phyloP scores from a whole-genome alignment of 2,888 invertebrate genomes.

The Ennomos quercinarius region DNA sequence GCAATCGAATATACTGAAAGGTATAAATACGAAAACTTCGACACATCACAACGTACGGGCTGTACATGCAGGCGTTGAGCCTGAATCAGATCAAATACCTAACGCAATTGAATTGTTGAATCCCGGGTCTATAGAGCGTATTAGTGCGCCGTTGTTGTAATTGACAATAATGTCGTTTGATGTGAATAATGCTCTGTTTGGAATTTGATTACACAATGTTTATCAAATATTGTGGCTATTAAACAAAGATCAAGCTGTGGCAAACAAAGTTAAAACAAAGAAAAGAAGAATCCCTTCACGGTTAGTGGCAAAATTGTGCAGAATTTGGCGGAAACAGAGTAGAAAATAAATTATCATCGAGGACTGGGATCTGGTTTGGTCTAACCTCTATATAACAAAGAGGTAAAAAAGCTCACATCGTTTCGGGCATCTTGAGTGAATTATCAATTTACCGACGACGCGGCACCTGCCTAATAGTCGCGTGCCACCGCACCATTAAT shows the following conservation, averaged over 20 bases:
- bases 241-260: too few species aligned
- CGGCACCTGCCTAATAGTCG: constrained; percentile 67
- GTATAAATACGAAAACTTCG: neutral
- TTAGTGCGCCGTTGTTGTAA: constrained; percentile 19
- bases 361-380: too few species aligned
- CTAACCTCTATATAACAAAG: too few species aligned
- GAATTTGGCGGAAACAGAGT: too few species aligned
- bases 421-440: constrained; percentile 46
- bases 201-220: neutral
- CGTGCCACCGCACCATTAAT: constrained; percentile 68
- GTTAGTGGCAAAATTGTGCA: too few species aligned
- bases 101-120: constrained; percentile 27
- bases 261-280: too few species aligned
- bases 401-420: constrained; percentile 2
- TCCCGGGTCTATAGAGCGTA: constrained; percentile 16
- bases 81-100: constrained; percentile 26
- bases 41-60: neutral
- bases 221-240: too few species aligned
- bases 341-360: too few species aligned
- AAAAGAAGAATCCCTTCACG: too few species aligned
- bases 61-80: constrained; percentile 11
- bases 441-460: constrained; percentile 61
- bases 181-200: neutral
- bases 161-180: constrained; percentile 10
- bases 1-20: too few species aligned